Conservation (phyloP, 1,140 invertebrate species). For the Acyrthosiphon pisum region DNA sequence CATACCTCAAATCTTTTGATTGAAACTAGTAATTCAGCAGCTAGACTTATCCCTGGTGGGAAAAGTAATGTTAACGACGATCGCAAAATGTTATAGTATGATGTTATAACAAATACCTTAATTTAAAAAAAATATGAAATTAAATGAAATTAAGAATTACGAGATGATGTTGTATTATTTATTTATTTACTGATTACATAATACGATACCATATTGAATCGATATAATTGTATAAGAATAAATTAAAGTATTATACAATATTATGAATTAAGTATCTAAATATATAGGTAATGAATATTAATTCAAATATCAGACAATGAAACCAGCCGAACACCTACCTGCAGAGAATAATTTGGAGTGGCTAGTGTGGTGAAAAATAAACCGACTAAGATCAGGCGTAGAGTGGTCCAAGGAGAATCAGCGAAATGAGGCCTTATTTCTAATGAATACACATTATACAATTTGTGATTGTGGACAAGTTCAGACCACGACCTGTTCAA, state of each 20-base stretch:
- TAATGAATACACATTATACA: too few relatives aligned
- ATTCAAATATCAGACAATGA: too few relatives aligned
- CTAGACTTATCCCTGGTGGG: slow-evolving; percentile 70
- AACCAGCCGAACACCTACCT: too few relatives aligned
- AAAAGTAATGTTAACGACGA: slow-evolving; percentile 77
- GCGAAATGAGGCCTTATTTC: too few relatives aligned
- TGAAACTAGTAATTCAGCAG: slow-evolving; percentile 72
- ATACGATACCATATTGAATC: background rate
- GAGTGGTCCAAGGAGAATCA: too few relatives aligned
- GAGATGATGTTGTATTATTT: background rate
- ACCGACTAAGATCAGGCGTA: too few relatives aligned
- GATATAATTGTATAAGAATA: too few relatives aligned
- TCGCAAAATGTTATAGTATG: slow-evolving; percentile 76
- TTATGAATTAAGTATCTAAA: background rate
- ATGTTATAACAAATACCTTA: slow-evolving; percentile 75
- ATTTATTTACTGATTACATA: background rate
- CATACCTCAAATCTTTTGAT: slow-evolving; percentile 68
- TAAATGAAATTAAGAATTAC: background rate
- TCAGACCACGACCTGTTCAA: too few relatives aligned
- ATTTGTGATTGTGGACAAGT: too few relatives aligned
- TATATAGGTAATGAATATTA: background rate
- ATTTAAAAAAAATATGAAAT: background rate
- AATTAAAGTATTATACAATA: too few relatives aligned
- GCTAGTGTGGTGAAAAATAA: too few relatives aligned
- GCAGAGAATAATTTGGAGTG: too few relatives aligned